phyloP scores from a whole-genome alignment of 2,797 vertebrate species.

The Glyptemys insculpta region DNA sequence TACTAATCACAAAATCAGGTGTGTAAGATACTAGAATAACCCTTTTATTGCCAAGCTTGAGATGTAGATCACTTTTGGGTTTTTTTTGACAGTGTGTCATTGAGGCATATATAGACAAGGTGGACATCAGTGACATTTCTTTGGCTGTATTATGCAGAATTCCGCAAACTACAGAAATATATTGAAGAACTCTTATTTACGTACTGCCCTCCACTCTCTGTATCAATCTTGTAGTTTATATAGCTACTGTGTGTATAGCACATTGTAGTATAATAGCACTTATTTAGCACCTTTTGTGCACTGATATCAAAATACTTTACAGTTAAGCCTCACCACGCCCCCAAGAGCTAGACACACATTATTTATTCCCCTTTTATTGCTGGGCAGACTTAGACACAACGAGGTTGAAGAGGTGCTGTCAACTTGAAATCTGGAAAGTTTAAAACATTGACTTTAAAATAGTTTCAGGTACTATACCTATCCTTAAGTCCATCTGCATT shows the following conservation, averaged over 20 bases:
- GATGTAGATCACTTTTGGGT: background rate
- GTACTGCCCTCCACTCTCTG: background rate
- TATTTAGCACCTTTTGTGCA: background rate
- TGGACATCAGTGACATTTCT: background rate
- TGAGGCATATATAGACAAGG: background rate
- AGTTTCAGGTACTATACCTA: constrained; percentile 19
- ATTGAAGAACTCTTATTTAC: background rate
- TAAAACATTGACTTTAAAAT: constrained; percentile 39
- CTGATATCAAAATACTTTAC: constrained; percentile 27
- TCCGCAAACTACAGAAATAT: background rate
- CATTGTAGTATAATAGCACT: background rate
- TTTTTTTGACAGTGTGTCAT: background rate
- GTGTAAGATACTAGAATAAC: constrained; percentile 74
- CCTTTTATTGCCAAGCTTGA: constrained; percentile 65
- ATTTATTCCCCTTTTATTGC: constrained; percentile 13
- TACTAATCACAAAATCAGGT: constrained; percentile 78
- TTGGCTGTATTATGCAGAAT: background rate
- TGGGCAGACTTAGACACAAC: constrained; percentile 21
- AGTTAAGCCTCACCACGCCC: background rate
- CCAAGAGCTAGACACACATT: background rate
- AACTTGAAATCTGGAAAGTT: constrained; percentile 39
- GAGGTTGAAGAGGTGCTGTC: constrained; percentile 16
- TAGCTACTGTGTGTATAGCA: background rate
- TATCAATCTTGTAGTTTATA: background rate
- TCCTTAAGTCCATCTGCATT: constrained; percentile 37